Evolutionary conservation across 92 coral and sea anemone genomes (phyloP), one percentile per base, ranked within the genome.

Genomic region (Porites evermanni): DNA sequence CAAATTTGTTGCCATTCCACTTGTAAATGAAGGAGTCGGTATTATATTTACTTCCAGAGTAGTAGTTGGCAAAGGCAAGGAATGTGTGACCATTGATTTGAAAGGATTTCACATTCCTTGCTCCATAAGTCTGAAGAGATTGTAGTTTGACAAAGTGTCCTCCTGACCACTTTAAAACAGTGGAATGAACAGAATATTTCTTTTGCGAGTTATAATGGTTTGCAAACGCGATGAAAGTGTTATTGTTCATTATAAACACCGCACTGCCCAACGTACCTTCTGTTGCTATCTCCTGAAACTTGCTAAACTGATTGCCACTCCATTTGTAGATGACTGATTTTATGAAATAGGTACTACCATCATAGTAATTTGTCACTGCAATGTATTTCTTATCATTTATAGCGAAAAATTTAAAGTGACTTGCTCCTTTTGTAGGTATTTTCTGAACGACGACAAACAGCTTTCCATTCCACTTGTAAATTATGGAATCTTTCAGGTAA

Each of bases 301-400:
- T 86, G 53, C 44, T 78, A 38, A 89, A 89, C 24, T 19, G 59
- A 51, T 38, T 71, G 50, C 78, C 76, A 53, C 60, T 69, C 86
- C 86, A 79, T 64, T 78, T 79, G 86, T 72, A 89, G 73, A 89
- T 67, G 29, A 79, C 83, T 10, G 92, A 84, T 60, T 85, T 74
- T n/a, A 12, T 44, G 59, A 72, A 78, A 19, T 14, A 8, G 61
- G 12, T 56, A 56, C 61, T 56, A 10, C 14, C 61, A 14, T 56
- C 61, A 56, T 7, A 10, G 61, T 2, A 54, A 12, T 54, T 54
- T 54, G 59, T 54, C 8, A 54, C 59, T 54, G 59, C 59, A 54
- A 54, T 69, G 79, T 83, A 89, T 12, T 86, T 77, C 12, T 89
- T 80, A 0, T 70, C 65, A 17, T 84, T 78, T 6, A 89, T 52